These are phyloP conservation scores for Zonitis immaculata DNA, from an alignment of 2,888 invertebrate genomes.

Conservation along the genomic window DNA sequence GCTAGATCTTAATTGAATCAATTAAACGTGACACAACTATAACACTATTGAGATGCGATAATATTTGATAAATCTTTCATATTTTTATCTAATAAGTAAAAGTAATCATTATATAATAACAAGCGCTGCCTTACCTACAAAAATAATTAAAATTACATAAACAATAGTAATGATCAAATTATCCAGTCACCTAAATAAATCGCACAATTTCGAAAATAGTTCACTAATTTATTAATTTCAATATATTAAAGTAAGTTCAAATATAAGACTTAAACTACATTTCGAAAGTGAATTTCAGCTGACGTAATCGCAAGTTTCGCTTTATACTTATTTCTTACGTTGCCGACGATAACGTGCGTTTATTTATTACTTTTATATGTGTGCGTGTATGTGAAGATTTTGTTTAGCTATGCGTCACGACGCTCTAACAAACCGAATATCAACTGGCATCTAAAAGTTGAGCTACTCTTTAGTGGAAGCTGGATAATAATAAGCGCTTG, in stretches of 20 bases:
- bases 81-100: conserved; percentile 5
- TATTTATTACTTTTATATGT: background rate
- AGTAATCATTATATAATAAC: background rate
- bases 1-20: conserved; percentile 20
- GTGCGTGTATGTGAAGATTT: too few species aligned
- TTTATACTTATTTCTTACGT: background rate
- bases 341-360: background rate
- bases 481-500: conserved; percentile 31
- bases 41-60: conserved; percentile 15
- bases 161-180: background rate
- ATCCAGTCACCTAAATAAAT: conserved; percentile 3
- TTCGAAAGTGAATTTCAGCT: conserved; percentile 6
- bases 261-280: conserved; percentile 7
- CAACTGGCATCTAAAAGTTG: conserved; percentile 34
- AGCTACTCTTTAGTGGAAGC: conserved; percentile 35
- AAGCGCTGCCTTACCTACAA: conserved; percentile 11
- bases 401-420: conserved; percentile 16
- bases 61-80: conserved; percentile 15
- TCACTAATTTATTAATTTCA: conserved; percentile 5
- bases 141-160: conserved; percentile 1
- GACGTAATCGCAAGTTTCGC: conserved; percentile 13
- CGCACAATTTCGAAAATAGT: conserved; percentile 2
- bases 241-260: background rate
- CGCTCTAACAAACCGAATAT: conserved; percentile 28
- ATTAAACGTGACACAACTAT: conserved; percentile 17